Evolutionary conservation across 1,140 invertebrate species (phyloP).

Genomic region (Drosophila parabipectinata): DNA sequence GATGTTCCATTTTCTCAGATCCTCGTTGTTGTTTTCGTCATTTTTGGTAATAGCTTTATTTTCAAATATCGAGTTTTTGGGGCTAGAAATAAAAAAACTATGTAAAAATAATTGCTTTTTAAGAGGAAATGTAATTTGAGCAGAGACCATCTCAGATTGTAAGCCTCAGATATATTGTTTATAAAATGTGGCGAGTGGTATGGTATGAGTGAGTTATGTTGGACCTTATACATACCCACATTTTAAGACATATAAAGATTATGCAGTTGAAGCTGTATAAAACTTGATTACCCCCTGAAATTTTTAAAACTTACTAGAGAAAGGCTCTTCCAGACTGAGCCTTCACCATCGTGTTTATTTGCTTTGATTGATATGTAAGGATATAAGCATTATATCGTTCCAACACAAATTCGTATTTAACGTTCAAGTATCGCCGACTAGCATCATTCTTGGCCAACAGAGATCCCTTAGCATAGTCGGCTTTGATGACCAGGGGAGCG

Average conservation of each 20-base stretch:
- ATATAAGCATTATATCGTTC: slow-evolving; percentile 43
- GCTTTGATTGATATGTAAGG: background rate
- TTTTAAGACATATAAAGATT: too few relatives aligned
- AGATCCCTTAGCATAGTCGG: slow-evolving; percentile 45
- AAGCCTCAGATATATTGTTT: background rate
- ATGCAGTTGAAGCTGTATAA: too few relatives aligned
- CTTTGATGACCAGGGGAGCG: slow-evolving; percentile 38
- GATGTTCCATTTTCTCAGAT: background rate
- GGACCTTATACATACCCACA: too few relatives aligned
- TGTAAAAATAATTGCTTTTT: background rate
- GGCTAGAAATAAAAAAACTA: background rate
- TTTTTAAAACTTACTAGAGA: background rate
- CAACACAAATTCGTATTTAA: slow-evolving; percentile 47
- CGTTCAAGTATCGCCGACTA: slow-evolving; percentile 40
- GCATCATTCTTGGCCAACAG: slow-evolving; percentile 36
- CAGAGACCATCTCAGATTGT: background rate
- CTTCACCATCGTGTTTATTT: slow-evolving; percentile 2
- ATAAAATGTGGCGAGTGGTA: background rate
- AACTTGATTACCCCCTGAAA: too few relatives aligned
- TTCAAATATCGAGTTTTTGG: background rate
- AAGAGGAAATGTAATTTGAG: background rate
- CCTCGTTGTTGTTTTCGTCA: background rate
- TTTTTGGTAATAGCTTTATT: background rate
- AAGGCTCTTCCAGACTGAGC: slow-evolving; percentile 39
- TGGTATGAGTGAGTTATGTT: too few relatives aligned